Percentiles rank a stretch among this genome's conserved stretches.
Conservation (phyloP, 92 coral and sea anemone genomes). For the Paramuricea clavata region DNA sequence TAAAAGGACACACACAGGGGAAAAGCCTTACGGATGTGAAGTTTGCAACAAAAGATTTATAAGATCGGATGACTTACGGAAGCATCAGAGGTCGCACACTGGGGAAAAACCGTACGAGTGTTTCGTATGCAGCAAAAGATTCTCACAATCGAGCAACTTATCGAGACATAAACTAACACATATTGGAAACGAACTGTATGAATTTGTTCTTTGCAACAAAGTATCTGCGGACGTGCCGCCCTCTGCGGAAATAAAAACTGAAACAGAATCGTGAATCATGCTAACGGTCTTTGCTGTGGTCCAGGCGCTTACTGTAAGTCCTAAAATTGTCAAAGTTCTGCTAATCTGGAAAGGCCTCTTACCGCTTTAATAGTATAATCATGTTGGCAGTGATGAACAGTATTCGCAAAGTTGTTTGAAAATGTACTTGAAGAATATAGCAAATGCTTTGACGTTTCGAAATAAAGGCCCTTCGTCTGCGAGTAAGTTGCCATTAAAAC, state of each 20-base stretch:
- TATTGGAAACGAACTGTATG: neutral
- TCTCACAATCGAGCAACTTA: constrained; percentile 2
- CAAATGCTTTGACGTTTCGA: no score
- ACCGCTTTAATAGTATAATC: no score
- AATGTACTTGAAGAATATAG: no score
- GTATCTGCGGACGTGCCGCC: neutral
- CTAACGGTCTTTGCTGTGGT: neutral
- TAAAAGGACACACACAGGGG: neutral
- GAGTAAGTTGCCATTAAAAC: no score
- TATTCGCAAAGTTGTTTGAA: no score
- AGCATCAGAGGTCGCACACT: neutral
- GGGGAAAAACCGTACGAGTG: constrained; percentile 1
- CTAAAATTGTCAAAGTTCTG: neutral
- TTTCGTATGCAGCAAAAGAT: neutral
- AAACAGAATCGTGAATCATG: neutral
- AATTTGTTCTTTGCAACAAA: constrained; percentile 7
- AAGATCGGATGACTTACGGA: neutral
- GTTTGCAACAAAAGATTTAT: constrained; percentile 2
- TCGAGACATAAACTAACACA: constrained; percentile 2
- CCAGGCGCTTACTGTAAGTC: no score
- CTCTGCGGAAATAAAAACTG: neutral
- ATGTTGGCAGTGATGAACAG: no score
- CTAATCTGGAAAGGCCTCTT: no score
- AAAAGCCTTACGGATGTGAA: neutral
- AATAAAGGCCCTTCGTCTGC: no score